A percentile compares a stretch with the other conserved stretches of the same genome.
phyloP scores from a whole-genome alignment of 2,797 vertebrate species.

The Harpagifer antarcticus region DNA sequence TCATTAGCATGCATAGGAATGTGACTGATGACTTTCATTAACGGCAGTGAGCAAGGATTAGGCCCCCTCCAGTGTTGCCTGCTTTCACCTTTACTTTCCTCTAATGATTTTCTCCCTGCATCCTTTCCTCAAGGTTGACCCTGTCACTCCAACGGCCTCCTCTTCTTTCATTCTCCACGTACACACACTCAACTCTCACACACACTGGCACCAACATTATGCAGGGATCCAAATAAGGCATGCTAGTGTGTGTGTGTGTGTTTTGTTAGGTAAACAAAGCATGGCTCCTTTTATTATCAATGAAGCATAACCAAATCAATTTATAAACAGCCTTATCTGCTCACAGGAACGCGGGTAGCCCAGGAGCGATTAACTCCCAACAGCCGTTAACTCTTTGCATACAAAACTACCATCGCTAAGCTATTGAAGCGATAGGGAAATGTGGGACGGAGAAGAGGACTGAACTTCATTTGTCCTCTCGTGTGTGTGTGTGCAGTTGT shows the following conservation, averaged over 20 bases:
- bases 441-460: constrained; percentile 35
- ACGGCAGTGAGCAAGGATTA: constrained; percentile 76
- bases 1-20: constrained; percentile 77
- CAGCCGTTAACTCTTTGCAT: constrained; percentile 78
- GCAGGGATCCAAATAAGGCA: constrained; percentile 35
- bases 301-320: constrained; percentile 86
- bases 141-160: constrained; percentile 59
- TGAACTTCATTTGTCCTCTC: constrained; percentile 83
- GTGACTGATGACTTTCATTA: constrained; percentile 84
- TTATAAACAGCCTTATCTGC: constrained; percentile 85
- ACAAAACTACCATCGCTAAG: constrained; percentile 69
- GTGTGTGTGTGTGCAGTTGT: constrained; percentile 19
- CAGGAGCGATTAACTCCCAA: constrained; percentile 74
- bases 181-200: constrained; percentile 1
- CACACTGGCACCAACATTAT: constrained; percentile 17
- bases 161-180: background rate
- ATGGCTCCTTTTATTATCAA: constrained; percentile 83
- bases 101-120: constrained; percentile 73
- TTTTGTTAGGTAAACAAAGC: constrained; percentile 83
- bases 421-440: constrained; percentile 59
- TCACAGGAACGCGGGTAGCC: constrained; percentile 68
- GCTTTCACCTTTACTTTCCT: constrained; percentile 76
- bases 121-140: constrained; percentile 79
- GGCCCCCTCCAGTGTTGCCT: constrained; percentile 72
- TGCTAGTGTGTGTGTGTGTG: constrained; percentile 18